Base-by-base conservation (phyloP, 2,888 invertebrate genomes). In the Agrenia bidenticulata region DNA sequence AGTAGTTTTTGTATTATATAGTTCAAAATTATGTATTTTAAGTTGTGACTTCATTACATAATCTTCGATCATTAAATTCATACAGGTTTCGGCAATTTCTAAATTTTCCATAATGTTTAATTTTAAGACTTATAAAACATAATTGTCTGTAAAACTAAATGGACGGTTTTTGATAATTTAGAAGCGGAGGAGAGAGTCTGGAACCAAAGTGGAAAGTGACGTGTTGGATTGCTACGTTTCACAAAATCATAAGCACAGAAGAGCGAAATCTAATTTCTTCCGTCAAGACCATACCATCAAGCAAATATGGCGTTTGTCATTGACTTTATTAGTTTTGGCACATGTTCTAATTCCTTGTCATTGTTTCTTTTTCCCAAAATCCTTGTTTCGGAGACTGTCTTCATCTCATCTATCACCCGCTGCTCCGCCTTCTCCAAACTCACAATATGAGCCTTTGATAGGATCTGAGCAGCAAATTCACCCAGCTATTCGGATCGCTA, bases 351-450 rank as follows among this genome's bases (percentile, higher is more conserved):
- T 26, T 26, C 61, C 64, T 45, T 56, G 60, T 7, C 32, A 68
- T n/a, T 64, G 67, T 9, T 73, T 70, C 55, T 73, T 73, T 26
- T 70, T 73, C 26, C 69, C 70, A 11, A 70, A 70, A n/a, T 70
- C 70, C 1, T 67, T 73, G 21, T 73, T 70, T 50, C 61, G 70
- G 27, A 70, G 67, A 60, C 57, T 65, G 23, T 53, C 63, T 15
- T 37, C 19, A 1, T 23, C 61, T 9, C 55, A 62, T 55, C 62
- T 56, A 15, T 49, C 13, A 37, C 63, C 61, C n/a, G 49, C 60
- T 15, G 57, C 56, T 23, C 56, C 63, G 4, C 57, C 63, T 27
- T 23, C 24, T 9, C 66, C 49, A n/a, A 15, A 21, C 5, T 42
- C 55, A 2, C 67, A 61, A 39, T 63, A 55, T 54, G 69, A 69